These are phyloP conservation scores for Tamias sibiricus DNA, from an alignment of 2,113 vertebrate species.

Conservation along the genomic window DNA sequence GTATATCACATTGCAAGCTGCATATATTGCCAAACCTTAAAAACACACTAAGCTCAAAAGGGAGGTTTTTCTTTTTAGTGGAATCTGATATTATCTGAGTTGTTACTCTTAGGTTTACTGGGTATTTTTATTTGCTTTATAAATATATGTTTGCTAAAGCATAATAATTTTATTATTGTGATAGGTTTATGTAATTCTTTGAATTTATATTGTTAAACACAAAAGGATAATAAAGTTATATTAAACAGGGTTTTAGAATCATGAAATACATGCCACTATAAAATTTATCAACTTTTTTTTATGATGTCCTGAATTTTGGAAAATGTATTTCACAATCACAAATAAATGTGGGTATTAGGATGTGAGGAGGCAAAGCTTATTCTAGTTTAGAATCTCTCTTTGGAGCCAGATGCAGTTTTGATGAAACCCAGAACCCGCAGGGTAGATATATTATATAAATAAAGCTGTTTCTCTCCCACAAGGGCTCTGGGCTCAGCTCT, in stretches of 20 bases:
- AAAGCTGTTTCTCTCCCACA: slow-evolving; percentile 21
- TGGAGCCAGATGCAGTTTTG: slow-evolving; percentile 50
- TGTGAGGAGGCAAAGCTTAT: slow-evolving; percentile 37
- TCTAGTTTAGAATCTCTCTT: slow-evolving; percentile 64
- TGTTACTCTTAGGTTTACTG: slow-evolving; percentile 71
- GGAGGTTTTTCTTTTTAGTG: slow-evolving; percentile 67
- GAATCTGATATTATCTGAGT: slow-evolving; percentile 76
- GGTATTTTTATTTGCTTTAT: slow-evolving; percentile 81
- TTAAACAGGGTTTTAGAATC: slow-evolving; percentile 54
- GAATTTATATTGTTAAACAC: slow-evolving; percentile 60
- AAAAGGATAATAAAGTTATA: slow-evolving; percentile 75
- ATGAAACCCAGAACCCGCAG: slow-evolving; percentile 59
- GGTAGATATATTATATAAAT: slow-evolving; percentile 58
- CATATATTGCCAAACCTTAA: slow-evolving; percentile 73
- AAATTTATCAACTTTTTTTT: slow-evolving; percentile 60
- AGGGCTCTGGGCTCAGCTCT: neutral
- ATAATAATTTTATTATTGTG: slow-evolving; percentile 60
- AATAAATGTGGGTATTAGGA: slow-evolving; percentile 52
- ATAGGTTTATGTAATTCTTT: slow-evolving; percentile 66
- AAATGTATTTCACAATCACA: slow-evolving; percentile 58
- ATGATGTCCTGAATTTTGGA: slow-evolving; percentile 62
- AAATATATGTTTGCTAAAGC: slow-evolving; percentile 74
- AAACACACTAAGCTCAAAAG: slow-evolving; percentile 61
- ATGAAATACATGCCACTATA: slow-evolving; percentile 45
- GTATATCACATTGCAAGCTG: slow-evolving; percentile 73